Percentiles rank a stretch among this genome's conserved stretches.
phyloP scores from a whole-genome alignment of 2,888 invertebrate species.

The Ichneumoninae sp. region DNA sequence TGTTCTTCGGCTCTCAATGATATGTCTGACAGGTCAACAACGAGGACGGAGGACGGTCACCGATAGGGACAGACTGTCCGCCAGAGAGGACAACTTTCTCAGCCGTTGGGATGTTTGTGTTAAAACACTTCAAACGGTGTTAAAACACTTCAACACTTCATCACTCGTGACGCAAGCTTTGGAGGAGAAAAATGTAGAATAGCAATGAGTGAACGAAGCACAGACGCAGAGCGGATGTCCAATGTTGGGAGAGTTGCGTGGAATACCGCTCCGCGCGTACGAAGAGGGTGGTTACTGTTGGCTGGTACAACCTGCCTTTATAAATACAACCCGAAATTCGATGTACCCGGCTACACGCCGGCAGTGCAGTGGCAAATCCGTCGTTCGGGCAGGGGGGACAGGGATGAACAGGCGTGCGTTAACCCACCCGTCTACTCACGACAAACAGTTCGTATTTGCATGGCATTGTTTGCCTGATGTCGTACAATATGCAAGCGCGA shows the following conservation, averaged over 20 bases:
- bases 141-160: background rate
- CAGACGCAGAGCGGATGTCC: background rate
- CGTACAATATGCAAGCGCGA: constrained; percentile 64
- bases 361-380: constrained; percentile 51
- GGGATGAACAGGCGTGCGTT: constrained; percentile 17
- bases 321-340: constrained; percentile 54
- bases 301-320: constrained; percentile 19
- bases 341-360: constrained; percentile 48
- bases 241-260: background rate
- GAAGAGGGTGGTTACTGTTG: constrained; percentile 29
- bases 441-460: constrained; percentile 67
- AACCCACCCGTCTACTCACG: constrained; percentile 33
- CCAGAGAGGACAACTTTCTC: background rate
- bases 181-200: background rate
- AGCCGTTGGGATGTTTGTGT: background rate
- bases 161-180: too few relatives aligned
- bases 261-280: background rate
- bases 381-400: constrained; percentile 5
- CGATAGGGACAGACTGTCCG: too few relatives aligned
- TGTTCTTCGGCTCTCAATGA: too few relatives aligned
- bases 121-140: background rate
- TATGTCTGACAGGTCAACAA: too few relatives aligned
- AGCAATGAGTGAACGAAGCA: background rate
- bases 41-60: too few relatives aligned
- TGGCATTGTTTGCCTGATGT: constrained; percentile 72